A percentile compares a stretch with the other conserved stretches of the same genome.
Conservation (phyloP, 2,888 invertebrate genomes). For the Caenorhabditis sp. region DNA sequence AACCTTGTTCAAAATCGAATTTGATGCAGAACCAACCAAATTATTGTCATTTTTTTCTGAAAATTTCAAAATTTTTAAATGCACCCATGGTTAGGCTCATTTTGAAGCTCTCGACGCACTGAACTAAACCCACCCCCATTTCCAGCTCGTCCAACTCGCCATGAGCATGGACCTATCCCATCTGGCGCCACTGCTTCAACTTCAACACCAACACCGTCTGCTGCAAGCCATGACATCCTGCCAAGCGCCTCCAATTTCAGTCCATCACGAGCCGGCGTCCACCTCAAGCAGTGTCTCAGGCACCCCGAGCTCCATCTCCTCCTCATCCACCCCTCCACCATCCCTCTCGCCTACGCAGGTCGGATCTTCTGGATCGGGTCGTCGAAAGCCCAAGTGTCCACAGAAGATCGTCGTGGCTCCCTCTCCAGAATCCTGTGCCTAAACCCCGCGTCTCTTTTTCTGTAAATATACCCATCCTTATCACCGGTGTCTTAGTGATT, state of each 20-base stretch:
- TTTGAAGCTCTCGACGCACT: too few relatives aligned
- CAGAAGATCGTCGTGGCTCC: conserved; percentile 55
- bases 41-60: too few relatives aligned
- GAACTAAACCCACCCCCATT: not conserved
- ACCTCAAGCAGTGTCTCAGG: conserved; percentile 30
- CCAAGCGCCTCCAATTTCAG: not conserved
- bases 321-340: conserved; percentile 8
- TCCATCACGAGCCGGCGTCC: not conserved
- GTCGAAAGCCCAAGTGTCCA: conserved; percentile 45
- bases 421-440: not conserved
- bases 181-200: not conserved
- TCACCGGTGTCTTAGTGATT: conserved; percentile 55
- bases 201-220: conserved; percentile 11
- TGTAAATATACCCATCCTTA: conserved; percentile 6
- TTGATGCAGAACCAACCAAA: too few relatives aligned
- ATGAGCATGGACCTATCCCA: conserved; percentile 28
- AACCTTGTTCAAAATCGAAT: too few relatives aligned
- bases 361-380: conserved; percentile 29
- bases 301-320: conserved; percentile 21
- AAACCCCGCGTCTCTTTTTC: not conserved
- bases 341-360: not conserved
- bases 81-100: not conserved
- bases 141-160: conserved; percentile 30
- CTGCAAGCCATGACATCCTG: not conserved
- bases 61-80: too few relatives aligned